Evolutionary conservation across 1,140 invertebrate genomes (phyloP), one percentile per base, ranked within the genome.

Genomic region (Bombus haemorrhoidalis): DNA sequence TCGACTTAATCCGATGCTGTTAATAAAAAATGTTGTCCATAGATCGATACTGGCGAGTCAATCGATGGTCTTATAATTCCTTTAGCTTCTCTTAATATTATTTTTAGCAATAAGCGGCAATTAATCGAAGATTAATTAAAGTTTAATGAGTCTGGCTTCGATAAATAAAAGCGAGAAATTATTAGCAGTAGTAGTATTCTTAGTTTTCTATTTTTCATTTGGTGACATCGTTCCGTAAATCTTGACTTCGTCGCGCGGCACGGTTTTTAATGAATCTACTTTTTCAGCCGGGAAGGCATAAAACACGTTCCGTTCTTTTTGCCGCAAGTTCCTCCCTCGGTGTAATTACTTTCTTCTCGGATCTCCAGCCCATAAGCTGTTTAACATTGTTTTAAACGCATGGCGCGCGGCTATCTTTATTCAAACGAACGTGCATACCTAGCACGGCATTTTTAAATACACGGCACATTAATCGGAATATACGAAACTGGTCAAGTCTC

Each of bases 21-120:
- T 81, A 75, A 89, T 89, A 79, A 90, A 87, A 81, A 87, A 87
- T 12, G 12, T 87, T 86, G 53, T 18, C 39, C 25, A 68, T 22
- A 22, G 1, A 22, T 53, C 47, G 47, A 53, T 15, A 47, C 4
- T 15, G 12, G 4, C 3, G 43, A 47, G 15, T 15, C 13, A 5
- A 47, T 47, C 0, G 15, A 47, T 47, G 43, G 4, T 47, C 43
- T 47, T 15, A 47, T 47, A 15, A 47, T 47, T 15, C 5, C 15
- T 15, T 47, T 15, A 47, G 12, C 13, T 15, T 15, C 0, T 15
- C 15, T 15, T 47, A 47, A 47, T 47, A 47, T 6, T 15, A 47
- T 15, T 15, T 47, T 47, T 15, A 47, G 13, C 13, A 15, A 47
- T 53, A 53, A 22, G 32, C 53, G 83, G 37, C 79, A 62, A 79